phyloP scores from a whole-genome alignment of 2,113 vertebrate species.

The Gallinago paraguaiae region DNA sequence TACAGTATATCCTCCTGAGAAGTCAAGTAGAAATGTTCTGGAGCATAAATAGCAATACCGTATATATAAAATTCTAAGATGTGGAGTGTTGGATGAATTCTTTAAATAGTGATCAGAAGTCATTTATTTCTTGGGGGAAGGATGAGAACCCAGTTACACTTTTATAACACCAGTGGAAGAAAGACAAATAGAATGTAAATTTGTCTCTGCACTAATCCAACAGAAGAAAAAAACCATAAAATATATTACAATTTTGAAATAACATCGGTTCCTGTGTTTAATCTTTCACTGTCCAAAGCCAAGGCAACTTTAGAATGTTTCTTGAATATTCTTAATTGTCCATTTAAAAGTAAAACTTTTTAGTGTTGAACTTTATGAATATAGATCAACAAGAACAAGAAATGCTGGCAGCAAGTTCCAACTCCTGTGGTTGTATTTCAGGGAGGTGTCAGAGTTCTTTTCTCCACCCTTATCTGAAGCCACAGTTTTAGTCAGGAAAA shows the following conservation, averaged over 20 bases:
- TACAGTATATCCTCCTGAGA: accelerated
- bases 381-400: not conserved
- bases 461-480: not conserved
- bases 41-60: not conserved
- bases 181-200: not conserved
- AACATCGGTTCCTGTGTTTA: not conserved
- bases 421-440: not conserved
- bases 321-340: not conserved
- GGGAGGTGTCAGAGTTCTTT: not conserved
- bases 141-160: not conserved
- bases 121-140: not conserved
- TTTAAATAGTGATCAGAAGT: not conserved
- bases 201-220: not conserved
- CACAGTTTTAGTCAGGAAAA: not conserved
- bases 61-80: not conserved
- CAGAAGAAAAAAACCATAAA: not conserved
- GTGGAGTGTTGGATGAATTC: not conserved
- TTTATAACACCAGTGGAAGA: not conserved
- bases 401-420: not conserved
- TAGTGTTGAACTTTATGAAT: not conserved
- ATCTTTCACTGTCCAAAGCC: not conserved
- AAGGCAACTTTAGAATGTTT: not conserved
- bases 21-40: not conserved
- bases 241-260: not conserved
- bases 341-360: not conserved